phyloP scores from a whole-genome alignment of 2,113 vertebrate genomes.

The Neomonachus schauinslandi region DNA sequence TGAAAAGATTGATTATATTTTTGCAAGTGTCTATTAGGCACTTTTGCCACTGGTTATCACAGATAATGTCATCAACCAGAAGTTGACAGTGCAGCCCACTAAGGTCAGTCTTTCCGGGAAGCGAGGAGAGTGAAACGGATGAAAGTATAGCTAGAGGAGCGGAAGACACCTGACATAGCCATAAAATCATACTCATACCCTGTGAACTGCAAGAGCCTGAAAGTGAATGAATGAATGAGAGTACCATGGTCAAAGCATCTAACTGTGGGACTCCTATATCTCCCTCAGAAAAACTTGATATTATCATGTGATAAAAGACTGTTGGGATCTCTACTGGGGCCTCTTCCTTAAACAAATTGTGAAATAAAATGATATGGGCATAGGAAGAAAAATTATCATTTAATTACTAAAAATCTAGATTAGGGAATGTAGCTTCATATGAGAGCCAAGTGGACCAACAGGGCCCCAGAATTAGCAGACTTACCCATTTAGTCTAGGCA shows the following conservation, averaged over 20 bases:
- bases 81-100: not conserved
- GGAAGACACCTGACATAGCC: not conserved
- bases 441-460: not conserved
- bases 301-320: not conserved
- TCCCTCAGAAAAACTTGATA: not conserved
- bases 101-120: not conserved
- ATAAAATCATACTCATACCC: not conserved
- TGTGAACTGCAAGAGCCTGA: not conserved
- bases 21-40: not conserved
- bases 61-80: not conserved
- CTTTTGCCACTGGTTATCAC: not conserved
- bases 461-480: not conserved
- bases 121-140: not conserved
- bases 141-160: not conserved
- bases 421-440: not conserved
- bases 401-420: not conserved
- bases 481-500: not conserved
- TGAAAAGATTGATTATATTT: not conserved
- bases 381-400: not conserved
- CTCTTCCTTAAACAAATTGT: not conserved
- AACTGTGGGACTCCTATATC: not conserved
- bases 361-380: not conserved
- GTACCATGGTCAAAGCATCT: not conserved
- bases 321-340: not conserved
- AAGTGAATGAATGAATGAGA: not conserved